Evolutionary conservation across 2,797 vertebrate genomes (phyloP), one percentile per base, ranked within the genome.

Genomic region (Neoniphon sammara): DNA sequence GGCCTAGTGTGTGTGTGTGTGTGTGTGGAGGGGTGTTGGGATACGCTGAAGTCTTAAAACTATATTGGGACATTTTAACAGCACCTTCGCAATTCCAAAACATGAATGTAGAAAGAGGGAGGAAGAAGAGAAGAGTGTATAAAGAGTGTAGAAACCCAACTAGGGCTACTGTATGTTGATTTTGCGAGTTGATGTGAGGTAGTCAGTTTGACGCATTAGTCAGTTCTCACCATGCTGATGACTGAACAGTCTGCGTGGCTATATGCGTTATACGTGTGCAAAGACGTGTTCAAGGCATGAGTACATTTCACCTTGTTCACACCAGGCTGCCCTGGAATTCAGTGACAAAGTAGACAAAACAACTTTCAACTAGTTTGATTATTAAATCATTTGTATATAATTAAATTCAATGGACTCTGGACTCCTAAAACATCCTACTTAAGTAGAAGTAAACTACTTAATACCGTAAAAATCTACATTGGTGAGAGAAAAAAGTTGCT

Each of bases 181-280:
- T 84, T 84, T 30, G 5, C 82, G 69, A 21, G 74, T 20, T 31
- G 78, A 66, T 85, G 89, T 59, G 75, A 91, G 80, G 42, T 21
- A 20, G 75, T 85, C 77, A 62, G 80, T 85, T 82, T 92, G 92
- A 89, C 87, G 83, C 56, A 70, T 72, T 71, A 27, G 54, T 77
- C 30, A 30, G 69, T 80, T 90, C 83, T 83, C 89, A 87, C 88
- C 66, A 27, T 50, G 53, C 80, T 81, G 85, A 69, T 34, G 85
- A 70, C 77, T 66, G 69, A 81, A 72, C 57, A 39, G 64, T 67
- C 67, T 59, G 59, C 60, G 58, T 52, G 65, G 58, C 36, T 53
- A 3, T 44, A 70, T 74, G 64, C 50, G 68, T 59, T 79, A 57
- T 69, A 70, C 12, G 55, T 75, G 62, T 81, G 62, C 75, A 63